Evolutionary conservation across 2,797 vertebrate genomes (phyloP).

Genomic region (Glossophaga mutica): DNA sequence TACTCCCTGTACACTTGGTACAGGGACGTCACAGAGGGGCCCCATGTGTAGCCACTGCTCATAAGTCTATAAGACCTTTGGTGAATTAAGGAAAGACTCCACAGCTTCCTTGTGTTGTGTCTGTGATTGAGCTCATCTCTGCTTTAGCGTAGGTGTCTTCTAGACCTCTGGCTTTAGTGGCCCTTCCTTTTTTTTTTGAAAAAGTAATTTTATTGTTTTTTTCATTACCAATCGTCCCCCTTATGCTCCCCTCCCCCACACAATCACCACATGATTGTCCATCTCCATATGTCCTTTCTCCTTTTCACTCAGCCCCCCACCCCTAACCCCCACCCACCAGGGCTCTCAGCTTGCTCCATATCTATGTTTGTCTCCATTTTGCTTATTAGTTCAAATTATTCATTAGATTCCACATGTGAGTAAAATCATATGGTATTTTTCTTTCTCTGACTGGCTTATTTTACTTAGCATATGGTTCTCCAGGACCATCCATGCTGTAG

Average conservation of each 20-base stretch:
- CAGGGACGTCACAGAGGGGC: neutral
- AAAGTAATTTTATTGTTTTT: neutral
- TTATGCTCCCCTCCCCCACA: neutral
- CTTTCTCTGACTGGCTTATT: neutral
- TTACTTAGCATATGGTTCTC: neutral
- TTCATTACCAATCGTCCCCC: neutral
- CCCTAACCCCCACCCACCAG: neutral
- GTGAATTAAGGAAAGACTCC: conserved; percentile 4
- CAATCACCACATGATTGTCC: neutral
- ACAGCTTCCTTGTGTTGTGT: neutral
- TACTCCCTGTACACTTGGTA: too few species aligned
- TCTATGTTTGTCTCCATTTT: neutral
- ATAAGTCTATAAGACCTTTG: neutral
- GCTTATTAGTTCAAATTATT: neutral
- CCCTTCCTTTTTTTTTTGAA: neutral
- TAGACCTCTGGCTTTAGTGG: neutral
- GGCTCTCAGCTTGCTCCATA: neutral
- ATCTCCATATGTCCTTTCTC: neutral
- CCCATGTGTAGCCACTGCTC: neutral
- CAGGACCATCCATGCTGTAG: neutral
- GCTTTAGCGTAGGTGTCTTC: neutral
- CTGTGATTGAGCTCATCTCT: neutral
- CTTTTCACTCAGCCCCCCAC: neutral
- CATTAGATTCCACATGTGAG: neutral
- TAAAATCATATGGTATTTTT: neutral